phyloP scores from a whole-genome alignment of 2,113 vertebrate species.

The Lasiurus cinereus region DNA sequence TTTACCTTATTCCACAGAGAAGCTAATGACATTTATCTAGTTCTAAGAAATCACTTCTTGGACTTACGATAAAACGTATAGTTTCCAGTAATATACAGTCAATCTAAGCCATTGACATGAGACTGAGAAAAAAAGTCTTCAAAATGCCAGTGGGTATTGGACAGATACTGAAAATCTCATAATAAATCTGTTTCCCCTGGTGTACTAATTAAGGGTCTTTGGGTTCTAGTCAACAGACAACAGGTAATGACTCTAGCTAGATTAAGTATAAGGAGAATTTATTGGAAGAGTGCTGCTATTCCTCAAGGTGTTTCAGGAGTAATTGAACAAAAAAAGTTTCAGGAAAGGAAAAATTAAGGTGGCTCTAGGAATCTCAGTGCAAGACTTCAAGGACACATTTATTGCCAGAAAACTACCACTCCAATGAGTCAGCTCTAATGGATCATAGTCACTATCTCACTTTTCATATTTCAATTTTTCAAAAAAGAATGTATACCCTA shows the following conservation, averaged over 20 bases:
- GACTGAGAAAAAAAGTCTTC: slow-evolving; percentile 56
- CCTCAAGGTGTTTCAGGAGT: slow-evolving; percentile 36
- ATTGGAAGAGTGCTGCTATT: neutral
- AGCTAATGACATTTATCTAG: slow-evolving; percentile 26
- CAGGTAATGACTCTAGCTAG: slow-evolving; percentile 37
- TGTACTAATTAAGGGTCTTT: slow-evolving; percentile 56
- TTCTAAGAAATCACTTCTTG: slow-evolving; percentile 46
- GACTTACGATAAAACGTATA: slow-evolving; percentile 44
- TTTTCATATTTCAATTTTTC: slow-evolving; percentile 20
- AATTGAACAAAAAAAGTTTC: slow-evolving; percentile 44
- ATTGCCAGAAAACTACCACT: neutral
- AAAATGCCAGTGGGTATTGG: slow-evolving; percentile 49
- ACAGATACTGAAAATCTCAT: slow-evolving; percentile 6
- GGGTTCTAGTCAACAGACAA: slow-evolving; percentile 40
- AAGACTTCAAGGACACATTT: slow-evolving; percentile 25
- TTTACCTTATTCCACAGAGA: neutral
- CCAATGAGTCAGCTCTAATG: neutral
- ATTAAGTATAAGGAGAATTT: slow-evolving; percentile 11
- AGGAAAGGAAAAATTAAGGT: slow-evolving; percentile 50
- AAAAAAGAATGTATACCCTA: neutral
- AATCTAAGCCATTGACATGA: slow-evolving; percentile 44
- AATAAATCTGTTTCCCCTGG: slow-evolving; percentile 55
- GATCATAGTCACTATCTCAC: neutral
- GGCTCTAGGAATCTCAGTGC: neutral
- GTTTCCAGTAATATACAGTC: neutral